Percentiles rank a stretch among this genome's conserved stretches.
phyloP scores from a whole-genome alignment of 2,888 invertebrate species.

The Catocala fraxini region DNA sequence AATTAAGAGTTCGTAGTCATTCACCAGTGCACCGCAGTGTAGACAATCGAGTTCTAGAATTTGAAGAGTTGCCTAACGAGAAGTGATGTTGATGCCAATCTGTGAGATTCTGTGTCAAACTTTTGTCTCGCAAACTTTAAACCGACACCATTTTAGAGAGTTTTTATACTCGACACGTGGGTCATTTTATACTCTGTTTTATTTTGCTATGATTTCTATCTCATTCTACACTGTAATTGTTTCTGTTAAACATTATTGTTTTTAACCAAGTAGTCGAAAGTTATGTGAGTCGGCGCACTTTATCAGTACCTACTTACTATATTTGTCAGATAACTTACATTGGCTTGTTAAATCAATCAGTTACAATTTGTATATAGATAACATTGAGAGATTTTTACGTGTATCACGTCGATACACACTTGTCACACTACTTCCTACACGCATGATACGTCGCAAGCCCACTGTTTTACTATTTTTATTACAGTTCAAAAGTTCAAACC shows the following conservation, averaged over 20 bases:
- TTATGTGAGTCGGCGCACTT: no score
- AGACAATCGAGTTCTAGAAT: neutral
- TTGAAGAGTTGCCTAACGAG: neutral
- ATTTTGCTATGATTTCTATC: no score
- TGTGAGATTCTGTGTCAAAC: neutral
- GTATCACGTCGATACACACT: constrained; percentile 15
- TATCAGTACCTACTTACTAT: neutral
- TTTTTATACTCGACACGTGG: neutral
- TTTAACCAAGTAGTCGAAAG: no score
- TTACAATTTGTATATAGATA: constrained; percentile 16
- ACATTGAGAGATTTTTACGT: constrained; percentile 32
- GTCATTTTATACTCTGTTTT: neutral
- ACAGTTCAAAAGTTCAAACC: constrained; percentile 19
- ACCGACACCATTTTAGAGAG: neutral
- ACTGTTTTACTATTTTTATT: constrained; percentile 31
- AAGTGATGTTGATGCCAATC: neutral
- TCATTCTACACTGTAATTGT: no score
- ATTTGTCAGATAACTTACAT: neutral
- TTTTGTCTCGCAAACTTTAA: neutral
- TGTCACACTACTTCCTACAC: constrained; percentile 35
- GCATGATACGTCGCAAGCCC: constrained; percentile 32
- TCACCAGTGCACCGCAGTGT: neutral
- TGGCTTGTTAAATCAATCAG: neutral
- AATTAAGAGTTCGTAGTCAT: no score
- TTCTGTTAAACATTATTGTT: no score